These are phyloP conservation scores for Urechis unicinctus DNA, from an alignment of 2,888 invertebrate genomes.

Conservation along the genomic window DNA sequence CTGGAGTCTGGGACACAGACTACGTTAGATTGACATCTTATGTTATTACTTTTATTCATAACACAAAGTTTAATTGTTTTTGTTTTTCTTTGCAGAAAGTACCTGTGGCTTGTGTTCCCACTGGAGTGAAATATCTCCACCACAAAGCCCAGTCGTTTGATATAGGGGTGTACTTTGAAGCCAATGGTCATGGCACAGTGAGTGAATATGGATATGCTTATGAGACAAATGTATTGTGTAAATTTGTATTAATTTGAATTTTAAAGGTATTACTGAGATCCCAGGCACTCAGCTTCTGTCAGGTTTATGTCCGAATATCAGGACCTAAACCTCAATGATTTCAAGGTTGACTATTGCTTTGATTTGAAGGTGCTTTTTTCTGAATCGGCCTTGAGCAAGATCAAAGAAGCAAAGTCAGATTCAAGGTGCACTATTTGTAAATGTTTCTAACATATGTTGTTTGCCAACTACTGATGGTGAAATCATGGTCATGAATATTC, in stretches of 20 bases:
- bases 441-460: background rate
- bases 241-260: no score
- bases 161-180: slow-evolving; percentile 96
- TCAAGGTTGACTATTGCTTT: no score
- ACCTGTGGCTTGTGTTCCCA: slow-evolving; percentile 83
- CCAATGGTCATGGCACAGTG: slow-evolving; percentile 95
- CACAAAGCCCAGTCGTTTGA: slow-evolving; percentile 84
- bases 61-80: background rate
- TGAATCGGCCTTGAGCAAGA: slow-evolving; percentile 55
- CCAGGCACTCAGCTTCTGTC: background rate
- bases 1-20: no score
- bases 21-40: no score
- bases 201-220: slow-evolving; percentile 2
- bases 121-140: slow-evolving; percentile 95
- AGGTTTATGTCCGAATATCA: no score
- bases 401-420: slow-evolving; percentile 55
- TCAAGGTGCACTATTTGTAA: slow-evolving; percentile 44
- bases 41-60: no score
- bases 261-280: no score
- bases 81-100: slow-evolving; percentile 68
- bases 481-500: no score
- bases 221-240: no score
- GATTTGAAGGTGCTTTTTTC: slow-evolving; percentile 65
- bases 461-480: no score
- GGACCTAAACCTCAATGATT: no score